phyloP scores from a whole-genome alignment of 2,797 vertebrate genomes.

The Triplophysa bombifrons region DNA sequence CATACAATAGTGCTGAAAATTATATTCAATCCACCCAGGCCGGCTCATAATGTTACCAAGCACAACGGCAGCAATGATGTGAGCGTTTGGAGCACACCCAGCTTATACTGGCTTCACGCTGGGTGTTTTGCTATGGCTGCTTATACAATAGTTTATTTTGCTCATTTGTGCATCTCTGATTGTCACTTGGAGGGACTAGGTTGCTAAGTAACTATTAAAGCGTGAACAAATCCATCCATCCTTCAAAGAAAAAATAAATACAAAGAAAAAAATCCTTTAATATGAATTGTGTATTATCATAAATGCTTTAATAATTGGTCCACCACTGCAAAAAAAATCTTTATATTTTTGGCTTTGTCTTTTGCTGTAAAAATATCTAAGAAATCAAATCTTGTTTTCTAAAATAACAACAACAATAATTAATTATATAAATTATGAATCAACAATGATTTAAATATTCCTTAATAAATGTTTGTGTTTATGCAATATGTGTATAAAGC shows the following conservation, averaged over 20 bases:
- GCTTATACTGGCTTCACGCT: conserved; percentile 25
- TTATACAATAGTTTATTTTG: conserved; percentile 42
- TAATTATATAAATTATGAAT: no score
- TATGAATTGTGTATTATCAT: conserved; percentile 35
- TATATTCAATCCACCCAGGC: conserved; percentile 30
- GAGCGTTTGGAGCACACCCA: conserved; percentile 26
- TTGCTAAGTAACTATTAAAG: conserved; percentile 56
- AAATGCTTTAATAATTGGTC: conserved; percentile 18
- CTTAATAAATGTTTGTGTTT: no score
- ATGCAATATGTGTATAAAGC: no score
- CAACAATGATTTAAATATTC: no score
- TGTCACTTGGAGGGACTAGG: conserved; percentile 35
- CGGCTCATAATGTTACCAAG: conserved; percentile 25
- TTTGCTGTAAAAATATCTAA: no score
- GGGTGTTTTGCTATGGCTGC: conserved; percentile 34
- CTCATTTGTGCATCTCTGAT: conserved; percentile 49
- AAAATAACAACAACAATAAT: no score
- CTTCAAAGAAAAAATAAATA: neutral
- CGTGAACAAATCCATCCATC: conserved; percentile 15
- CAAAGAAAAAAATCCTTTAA: conserved; percentile 9
- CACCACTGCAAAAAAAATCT: neutral
- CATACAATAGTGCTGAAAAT: conserved; percentile 53
- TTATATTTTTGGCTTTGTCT: no score
- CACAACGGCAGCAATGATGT: conserved; percentile 31
- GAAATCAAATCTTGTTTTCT: no score